Conservation (phyloP, 2,113 vertebrate species). For the Apteryx mantelli region DNA sequence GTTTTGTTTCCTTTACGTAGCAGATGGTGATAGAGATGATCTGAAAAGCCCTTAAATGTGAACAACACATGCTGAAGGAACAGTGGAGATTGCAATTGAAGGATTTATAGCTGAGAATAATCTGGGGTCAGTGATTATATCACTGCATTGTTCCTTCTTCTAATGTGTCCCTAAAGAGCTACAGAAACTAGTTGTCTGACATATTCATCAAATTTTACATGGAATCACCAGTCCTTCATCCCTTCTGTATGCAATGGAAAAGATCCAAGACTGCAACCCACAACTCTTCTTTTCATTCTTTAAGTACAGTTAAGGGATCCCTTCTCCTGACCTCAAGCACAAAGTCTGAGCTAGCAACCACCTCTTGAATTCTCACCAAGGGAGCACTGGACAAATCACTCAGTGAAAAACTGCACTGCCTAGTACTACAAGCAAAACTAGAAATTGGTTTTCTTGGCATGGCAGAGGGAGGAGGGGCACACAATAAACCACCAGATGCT, state of each 20-base stretch:
- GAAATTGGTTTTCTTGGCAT: background rate
- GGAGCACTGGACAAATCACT: background rate
- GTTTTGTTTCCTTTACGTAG: conserved; percentile 39
- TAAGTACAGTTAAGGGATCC: background rate
- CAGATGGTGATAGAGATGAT: conserved; percentile 55
- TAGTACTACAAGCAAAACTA: background rate
- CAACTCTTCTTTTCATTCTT: background rate
- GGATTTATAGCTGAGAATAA: conserved; percentile 42
- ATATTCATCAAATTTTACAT: background rate
- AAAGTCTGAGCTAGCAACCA: background rate
- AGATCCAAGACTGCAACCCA: background rate
- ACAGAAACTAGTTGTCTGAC: background rate
- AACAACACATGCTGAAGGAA: conserved; percentile 9
- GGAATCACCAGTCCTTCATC: background rate
- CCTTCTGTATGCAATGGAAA: background rate
- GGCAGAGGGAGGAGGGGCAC: background rate
- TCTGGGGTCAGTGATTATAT: conserved; percentile 33
- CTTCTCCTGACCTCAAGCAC: background rate
- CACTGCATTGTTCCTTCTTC: background rate
- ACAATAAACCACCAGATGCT: background rate
- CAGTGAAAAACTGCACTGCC: background rate
- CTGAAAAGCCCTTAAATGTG: conserved; percentile 54
- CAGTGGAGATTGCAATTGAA: background rate
- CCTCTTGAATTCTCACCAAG: background rate
- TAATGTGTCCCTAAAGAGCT: background rate